Conservation (phyloP, 1,140 invertebrate genomes). For the Hyles vespertilio region DNA sequence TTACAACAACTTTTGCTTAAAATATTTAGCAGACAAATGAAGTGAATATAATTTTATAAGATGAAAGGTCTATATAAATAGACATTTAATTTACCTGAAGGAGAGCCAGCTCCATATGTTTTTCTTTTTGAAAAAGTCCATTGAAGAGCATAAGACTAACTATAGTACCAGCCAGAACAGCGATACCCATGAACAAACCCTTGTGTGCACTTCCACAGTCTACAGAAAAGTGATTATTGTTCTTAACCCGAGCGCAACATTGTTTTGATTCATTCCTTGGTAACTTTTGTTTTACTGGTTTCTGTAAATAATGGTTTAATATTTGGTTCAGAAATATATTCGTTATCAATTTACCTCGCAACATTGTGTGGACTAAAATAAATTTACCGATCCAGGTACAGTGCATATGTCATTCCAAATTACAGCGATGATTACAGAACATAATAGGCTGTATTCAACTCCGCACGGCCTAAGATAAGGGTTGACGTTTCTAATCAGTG, state of each 20-base stretch:
- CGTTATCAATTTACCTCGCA: background rate
- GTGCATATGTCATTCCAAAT: slow-evolving; percentile 80
- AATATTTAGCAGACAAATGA: no score
- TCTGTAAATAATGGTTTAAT: slow-evolving; percentile 21
- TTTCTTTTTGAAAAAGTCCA: slow-evolving; percentile 79
- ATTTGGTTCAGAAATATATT: no score
- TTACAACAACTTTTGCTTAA: no score
- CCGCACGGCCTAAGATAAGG: slow-evolving; percentile 84
- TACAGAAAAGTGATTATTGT: slow-evolving; percentile 80
- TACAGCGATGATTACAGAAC: slow-evolving; percentile 80
- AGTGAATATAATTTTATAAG: no score
- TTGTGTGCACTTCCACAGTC: slow-evolving; percentile 85
- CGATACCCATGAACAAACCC: slow-evolving; percentile 82
- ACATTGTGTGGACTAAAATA: background rate
- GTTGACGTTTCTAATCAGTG: slow-evolving; percentile 79
- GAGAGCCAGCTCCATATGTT: slow-evolving; percentile 78
- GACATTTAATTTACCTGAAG: slow-evolving; percentile 70
- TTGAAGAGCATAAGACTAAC: slow-evolving; percentile 86
- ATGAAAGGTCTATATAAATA: no score
- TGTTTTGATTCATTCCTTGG: slow-evolving; percentile 36
- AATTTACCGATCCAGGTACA: slow-evolving; percentile 71
- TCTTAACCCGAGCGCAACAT: slow-evolving; percentile 46
- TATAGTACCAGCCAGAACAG: slow-evolving; percentile 81
- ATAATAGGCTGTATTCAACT: slow-evolving; percentile 85
- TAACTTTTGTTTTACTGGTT: slow-evolving; percentile 27